These are phyloP conservation scores for Pygocentrus nattereri DNA, from an alignment of 2,797 vertebrate species.

Conservation along the genomic window DNA sequence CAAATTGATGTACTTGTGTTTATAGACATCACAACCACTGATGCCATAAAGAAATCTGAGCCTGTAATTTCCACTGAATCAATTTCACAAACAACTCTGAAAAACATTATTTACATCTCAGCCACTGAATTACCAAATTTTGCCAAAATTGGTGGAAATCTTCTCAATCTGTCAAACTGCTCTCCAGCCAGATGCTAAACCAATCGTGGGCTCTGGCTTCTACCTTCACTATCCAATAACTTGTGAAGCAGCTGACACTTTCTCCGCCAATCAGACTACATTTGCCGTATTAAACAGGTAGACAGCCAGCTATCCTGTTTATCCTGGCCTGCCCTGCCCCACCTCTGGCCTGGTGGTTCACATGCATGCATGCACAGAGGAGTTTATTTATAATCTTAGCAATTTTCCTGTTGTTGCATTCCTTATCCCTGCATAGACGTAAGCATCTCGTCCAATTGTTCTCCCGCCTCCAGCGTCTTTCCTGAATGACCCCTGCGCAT, in stretches of 20 bases:
- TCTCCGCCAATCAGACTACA: not conserved
- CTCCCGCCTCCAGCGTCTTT: constrained; percentile 22
- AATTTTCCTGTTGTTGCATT: constrained; percentile 66
- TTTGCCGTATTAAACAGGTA: not conserved
- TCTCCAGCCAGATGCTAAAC: not conserved
- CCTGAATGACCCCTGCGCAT: constrained; percentile 30
- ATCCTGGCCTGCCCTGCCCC: not conserved
- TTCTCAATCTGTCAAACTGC: too few relatives aligned
- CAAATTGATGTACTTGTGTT: too few relatives aligned
- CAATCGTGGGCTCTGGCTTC: not conserved
- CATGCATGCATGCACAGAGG: constrained; percentile 26
- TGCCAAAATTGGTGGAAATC: too few relatives aligned
- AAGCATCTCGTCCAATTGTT: constrained; percentile 57
- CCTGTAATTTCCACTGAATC: too few relatives aligned
- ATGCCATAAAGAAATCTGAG: too few relatives aligned
- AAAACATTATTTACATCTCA: too few relatives aligned
- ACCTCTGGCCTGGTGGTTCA: constrained; percentile 22
- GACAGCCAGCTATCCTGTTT: constrained; percentile 42
- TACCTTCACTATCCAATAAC: constrained; percentile 4
- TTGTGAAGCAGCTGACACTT: not conserved
- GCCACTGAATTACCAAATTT: too few relatives aligned
- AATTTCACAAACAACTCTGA: too few relatives aligned
- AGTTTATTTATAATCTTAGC: constrained; percentile 60
- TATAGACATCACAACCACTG: too few relatives aligned
- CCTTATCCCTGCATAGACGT: constrained; percentile 46